Conservation (phyloP, 2,888 invertebrate genomes). For the Hirtodrosophila histrioides region DNA sequence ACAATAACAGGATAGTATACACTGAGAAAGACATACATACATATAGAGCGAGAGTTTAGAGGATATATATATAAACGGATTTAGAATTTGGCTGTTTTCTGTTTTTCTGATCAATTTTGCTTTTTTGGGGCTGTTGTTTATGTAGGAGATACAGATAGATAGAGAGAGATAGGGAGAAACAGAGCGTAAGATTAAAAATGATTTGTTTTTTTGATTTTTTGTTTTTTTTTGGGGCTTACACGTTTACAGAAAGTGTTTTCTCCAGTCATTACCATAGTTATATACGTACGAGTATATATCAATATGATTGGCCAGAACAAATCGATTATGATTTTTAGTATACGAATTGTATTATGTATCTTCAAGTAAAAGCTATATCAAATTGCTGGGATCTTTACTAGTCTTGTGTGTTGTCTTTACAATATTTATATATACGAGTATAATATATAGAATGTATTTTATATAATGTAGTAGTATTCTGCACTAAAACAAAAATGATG, state of each 20-base stretch:
- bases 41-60: conserved; percentile 28
- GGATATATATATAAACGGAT: conserved; percentile 32
- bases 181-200: conserved; percentile 30
- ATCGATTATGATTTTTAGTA: conserved; percentile 43
- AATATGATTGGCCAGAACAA: conserved; percentile 72
- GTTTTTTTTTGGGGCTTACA: conserved; percentile 49
- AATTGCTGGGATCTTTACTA: conserved; percentile 42
- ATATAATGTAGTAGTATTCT: conserved; percentile 28
- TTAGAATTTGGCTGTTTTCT: conserved; percentile 57
- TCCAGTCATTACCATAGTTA: conserved; percentile 84
- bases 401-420: conserved; percentile 53
- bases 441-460: conserved; percentile 6
- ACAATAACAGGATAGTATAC: conserved; percentile 56
- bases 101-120: conserved; percentile 49
- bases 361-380: conserved; percentile 55
- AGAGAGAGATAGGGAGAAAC: conserved; percentile 41
- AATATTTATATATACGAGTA: conserved; percentile 8
- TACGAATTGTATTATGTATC: conserved; percentile 54
- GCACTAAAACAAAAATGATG: conserved; percentile 63
- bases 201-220: conserved; percentile 6
- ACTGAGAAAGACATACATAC: conserved; percentile 60
- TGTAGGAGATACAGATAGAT: conserved; percentile 41
- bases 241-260: conserved; percentile 65
- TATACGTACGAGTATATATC: conserved; percentile 6
- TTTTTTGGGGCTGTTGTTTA: conserved; percentile 39